Base-by-base conservation (phyloP, 2,888 invertebrate species). In the Coelinius sp. region DNA sequence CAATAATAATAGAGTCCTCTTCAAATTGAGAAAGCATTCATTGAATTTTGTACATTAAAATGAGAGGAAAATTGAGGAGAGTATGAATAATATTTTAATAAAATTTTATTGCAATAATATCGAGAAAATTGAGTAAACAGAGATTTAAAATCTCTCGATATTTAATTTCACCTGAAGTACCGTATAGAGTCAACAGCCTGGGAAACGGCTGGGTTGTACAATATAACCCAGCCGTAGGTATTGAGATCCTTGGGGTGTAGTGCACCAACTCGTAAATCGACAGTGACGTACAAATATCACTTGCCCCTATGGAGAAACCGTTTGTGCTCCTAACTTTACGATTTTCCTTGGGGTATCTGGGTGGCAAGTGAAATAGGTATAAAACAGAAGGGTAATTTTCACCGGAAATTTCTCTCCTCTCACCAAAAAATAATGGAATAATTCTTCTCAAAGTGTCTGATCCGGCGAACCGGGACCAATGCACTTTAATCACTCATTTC, bases 401-500 rank as follows among this genome's bases (percentile, higher is more conserved):
- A 6, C 8, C 35, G 35, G 35, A 1, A 6, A 10, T 8, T 35
- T 10, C 35, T 1, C 35, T 7, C 8, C n/a, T n/a, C n/a, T n/a
- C n/a, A n/a, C n/a, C n/a, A n/a, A n/a, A n/a, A n/a, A 35, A 59
- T 49, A 20, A 17, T 38, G 8, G 17, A 27, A n/a, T 31, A 35
- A 52, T 52, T 5, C 1, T 52, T 49, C 2, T 1, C 52, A 22
- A 52, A 52, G 53, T 41, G 53, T 49, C 35, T 66, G 31, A 10
- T 17, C 44, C 31, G 27, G 31, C 20, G n/a, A 38, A 66, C 35
- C 44, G 56, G 49, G 59, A 44, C 56, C 31, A 12, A 14, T 71
- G 56, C 24, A 59, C 31, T 71, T 66, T 59, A 27, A 46, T 71
- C 49, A 56, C 46, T 44, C 27, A 52, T 20, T 52, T 7, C 24